phyloP scores from a whole-genome alignment of 2,888 invertebrate species.

The Seira sanloemensis region DNA sequence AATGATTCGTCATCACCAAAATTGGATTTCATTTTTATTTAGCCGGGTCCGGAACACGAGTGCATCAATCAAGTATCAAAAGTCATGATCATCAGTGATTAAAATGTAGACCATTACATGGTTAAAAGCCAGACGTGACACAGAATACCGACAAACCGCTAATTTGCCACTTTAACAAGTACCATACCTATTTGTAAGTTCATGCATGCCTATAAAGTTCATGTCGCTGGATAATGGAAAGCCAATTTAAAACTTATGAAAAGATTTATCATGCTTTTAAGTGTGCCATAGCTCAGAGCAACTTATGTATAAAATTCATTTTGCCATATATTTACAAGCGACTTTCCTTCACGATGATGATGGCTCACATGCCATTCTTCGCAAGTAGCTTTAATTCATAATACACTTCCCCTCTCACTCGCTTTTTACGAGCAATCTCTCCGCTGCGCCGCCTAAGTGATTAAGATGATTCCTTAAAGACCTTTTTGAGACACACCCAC shows the following conservation, averaged over 20 bases:
- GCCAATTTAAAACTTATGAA: too few relatives aligned
- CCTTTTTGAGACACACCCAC: constrained; percentile 38
- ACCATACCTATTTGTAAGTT: too few relatives aligned
- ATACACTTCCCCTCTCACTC: background rate
- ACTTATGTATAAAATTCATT: background rate
- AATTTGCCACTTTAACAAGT: background rate
- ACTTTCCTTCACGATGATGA: background rate
- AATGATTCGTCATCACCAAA: constrained; percentile 4
- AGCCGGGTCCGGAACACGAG: background rate
- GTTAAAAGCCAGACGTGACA: background rate
- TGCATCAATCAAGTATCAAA: background rate
- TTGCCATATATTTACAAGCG: background rate
- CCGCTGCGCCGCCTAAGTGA: constrained; percentile 10
- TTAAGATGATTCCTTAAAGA: constrained; percentile 19
- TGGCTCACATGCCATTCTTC: background rate
- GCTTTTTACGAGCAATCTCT: background rate
- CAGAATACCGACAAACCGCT: background rate
- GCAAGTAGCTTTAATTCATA: background rate
- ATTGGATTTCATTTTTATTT: background rate
- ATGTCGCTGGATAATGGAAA: too few relatives aligned
- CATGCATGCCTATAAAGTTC: background rate
- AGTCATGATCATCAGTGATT: background rate
- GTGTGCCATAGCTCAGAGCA: background rate
- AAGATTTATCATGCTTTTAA: too few relatives aligned
- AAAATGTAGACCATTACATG: background rate